Percentiles rank a stretch among this genome's conserved stretches.
Conservation (phyloP, 2,113 vertebrate species). For the Butorides virescens region DNA sequence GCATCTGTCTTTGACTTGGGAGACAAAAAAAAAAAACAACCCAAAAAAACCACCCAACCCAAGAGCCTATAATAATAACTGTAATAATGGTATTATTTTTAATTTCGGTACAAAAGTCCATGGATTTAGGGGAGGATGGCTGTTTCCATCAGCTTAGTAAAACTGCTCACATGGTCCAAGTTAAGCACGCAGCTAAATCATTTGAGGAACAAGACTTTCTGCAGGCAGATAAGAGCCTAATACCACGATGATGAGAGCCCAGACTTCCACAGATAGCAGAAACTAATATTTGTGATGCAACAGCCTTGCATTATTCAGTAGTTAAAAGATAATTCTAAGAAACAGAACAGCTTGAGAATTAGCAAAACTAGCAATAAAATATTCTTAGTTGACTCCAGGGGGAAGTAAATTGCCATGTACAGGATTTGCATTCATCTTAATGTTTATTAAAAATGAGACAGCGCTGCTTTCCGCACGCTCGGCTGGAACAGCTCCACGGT, state of each 20-base stretch:
- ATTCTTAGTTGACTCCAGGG: constrained; percentile 35
- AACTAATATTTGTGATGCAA: constrained; percentile 54
- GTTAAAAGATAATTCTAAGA: constrained; percentile 58
- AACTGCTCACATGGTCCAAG: background rate
- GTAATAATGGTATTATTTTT: background rate
- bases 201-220: constrained; percentile 32
- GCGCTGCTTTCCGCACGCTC: accelerated
- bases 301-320: constrained; percentile 50
- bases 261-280: constrained; percentile 28
- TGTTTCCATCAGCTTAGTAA: background rate
- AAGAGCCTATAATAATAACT: background rate
- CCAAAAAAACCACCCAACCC: background rate
- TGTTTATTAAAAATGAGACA: constrained; percentile 35
- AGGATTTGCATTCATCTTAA: constrained; percentile 54
- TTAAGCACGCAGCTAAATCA: background rate
- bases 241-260: background rate
- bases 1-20: background rate
- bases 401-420: constrained; percentile 32
- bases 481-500: background rate
- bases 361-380: constrained; percentile 60
- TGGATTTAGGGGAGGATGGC: background rate
- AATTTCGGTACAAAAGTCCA: background rate
- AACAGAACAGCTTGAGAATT: constrained; percentile 60
- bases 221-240: constrained; percentile 38
- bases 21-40: too few species aligned